phyloP scores from a whole-genome alignment of 2,888 invertebrate species.

The Eretmocerus hayati region DNA sequence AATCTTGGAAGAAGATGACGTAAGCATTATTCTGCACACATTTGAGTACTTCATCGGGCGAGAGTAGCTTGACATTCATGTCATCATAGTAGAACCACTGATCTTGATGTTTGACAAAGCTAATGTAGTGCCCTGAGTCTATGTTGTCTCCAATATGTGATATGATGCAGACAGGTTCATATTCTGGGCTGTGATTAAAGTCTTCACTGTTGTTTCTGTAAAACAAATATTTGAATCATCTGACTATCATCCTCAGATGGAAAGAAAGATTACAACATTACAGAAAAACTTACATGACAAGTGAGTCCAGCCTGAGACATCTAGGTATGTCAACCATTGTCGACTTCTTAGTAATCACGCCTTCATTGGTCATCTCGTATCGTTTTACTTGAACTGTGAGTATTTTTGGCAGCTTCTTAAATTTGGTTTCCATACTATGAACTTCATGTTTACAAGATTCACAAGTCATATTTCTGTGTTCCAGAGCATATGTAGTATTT shows the following conservation, averaged over 20 bases:
- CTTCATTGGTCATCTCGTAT: slow-evolving; percentile 33
- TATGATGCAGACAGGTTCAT: slow-evolving; percentile 35
- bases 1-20: slow-evolving; percentile 34
- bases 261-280: neutral
- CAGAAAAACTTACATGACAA: slow-evolving; percentile 28
- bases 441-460: slow-evolving; percentile 32
- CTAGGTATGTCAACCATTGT: slow-evolving; percentile 33
- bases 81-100: slow-evolving; percentile 39
- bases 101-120: slow-evolving; percentile 34
- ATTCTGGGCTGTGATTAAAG: slow-evolving; percentile 20
- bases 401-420: slow-evolving; percentile 33
- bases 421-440: slow-evolving; percentile 32
- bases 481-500: slow-evolving; percentile 29
- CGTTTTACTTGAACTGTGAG: slow-evolving; percentile 36
- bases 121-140: slow-evolving; percentile 39
- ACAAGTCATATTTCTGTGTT: slow-evolving; percentile 33
- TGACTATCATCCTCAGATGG: neutral
- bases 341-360: slow-evolving; percentile 33
- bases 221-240: slow-evolving; percentile 1
- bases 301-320: slow-evolving; percentile 27
- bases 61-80: slow-evolving; percentile 32
- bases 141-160: slow-evolving; percentile 37
- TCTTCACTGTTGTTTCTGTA: slow-evolving; percentile 17
- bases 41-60: slow-evolving; percentile 31
- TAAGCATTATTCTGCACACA: slow-evolving; percentile 36